A percentile compares a stretch with the other conserved stretches of the same genome.
Evolutionary conservation across 2,888 invertebrate genomes (phyloP).

Genomic region (Pandemis heparana): DNA sequence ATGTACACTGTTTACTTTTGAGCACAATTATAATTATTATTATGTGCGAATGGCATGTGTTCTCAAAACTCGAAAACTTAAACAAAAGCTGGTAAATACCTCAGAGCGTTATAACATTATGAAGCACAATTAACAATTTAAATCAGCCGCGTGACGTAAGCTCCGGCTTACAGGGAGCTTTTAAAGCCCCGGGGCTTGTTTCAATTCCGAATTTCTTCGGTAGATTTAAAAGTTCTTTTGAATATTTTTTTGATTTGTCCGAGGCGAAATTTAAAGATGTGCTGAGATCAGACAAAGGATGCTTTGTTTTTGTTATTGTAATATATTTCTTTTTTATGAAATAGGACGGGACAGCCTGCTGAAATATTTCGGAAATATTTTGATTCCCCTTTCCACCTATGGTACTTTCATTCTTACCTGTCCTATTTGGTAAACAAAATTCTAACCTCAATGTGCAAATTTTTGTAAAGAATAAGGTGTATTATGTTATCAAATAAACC

Average conservation of each 20-base stretch:
- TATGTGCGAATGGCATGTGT: neutral
- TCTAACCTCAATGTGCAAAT: too few relatives aligned
- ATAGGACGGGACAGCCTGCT: too few relatives aligned
- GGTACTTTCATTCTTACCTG: too few relatives aligned
- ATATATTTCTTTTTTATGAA: too few relatives aligned
- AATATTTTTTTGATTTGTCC: neutral
- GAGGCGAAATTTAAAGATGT: neutral
- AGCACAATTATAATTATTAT: neutral
- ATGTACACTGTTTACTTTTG: too few relatives aligned
- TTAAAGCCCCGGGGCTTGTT: neutral
- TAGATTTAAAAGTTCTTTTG: neutral
- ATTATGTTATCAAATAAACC: too few relatives aligned
- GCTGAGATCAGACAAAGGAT: neutral
- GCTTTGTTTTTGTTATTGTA: neutral
- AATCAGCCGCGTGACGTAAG: constrained; percentile 8
- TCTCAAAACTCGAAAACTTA: neutral
- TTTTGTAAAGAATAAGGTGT: too few relatives aligned
- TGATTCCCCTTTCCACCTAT: too few relatives aligned
- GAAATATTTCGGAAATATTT: too few relatives aligned
- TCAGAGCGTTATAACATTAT: constrained; percentile 14
- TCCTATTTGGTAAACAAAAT: too few relatives aligned
- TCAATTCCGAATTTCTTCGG: constrained; percentile 2
- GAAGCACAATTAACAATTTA: constrained; percentile 22
- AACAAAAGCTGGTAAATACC: neutral
- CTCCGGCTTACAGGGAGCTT: constrained; percentile 14